A percentile compares a stretch with the other conserved stretches of the same genome.
phyloP scores from a whole-genome alignment of 2,888 invertebrate genomes.

The Plebejus argus region DNA sequence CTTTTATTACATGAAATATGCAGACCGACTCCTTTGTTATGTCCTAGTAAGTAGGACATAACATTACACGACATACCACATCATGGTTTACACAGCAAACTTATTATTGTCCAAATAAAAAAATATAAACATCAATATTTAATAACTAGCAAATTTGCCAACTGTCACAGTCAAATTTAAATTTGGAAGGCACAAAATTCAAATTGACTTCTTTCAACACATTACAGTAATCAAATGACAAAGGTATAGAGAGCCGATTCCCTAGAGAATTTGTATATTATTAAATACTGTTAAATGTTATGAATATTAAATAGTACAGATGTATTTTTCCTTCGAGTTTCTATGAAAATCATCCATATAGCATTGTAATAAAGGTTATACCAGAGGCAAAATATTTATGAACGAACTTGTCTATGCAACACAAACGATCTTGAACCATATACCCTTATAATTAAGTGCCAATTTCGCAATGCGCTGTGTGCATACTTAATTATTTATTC shows the following conservation, averaged over 20 bases:
- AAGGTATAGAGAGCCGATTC: slow-evolving; percentile 8
- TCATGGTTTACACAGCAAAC: not conserved
- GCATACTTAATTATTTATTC: slow-evolving; percentile 37
- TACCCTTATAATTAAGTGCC: not conserved
- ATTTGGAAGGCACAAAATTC: not conserved
- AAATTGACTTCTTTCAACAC: not conserved
- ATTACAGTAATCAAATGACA: slow-evolving; percentile 2
- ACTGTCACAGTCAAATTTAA: slow-evolving; percentile 15
- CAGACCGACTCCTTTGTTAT: no score
- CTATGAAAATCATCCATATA: not conserved
- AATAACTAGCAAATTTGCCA: not conserved
- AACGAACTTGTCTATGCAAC: not conserved
- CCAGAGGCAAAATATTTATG: not conserved
- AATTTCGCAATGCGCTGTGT: not conserved
- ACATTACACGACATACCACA: no score
- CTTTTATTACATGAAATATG: no score
- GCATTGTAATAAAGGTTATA: not conserved
- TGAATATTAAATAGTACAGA: slow-evolving; percentile 28
- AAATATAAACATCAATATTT: not conserved
- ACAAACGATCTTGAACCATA: slow-evolving; percentile 21
- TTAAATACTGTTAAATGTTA: slow-evolving; percentile 35
- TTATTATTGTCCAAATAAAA: not conserved
- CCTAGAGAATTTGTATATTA: slow-evolving; percentile 34
- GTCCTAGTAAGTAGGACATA: no score
- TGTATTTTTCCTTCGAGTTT: not conserved